These are phyloP conservation scores for Morpho achilles DNA, from an alignment of 2,888 invertebrate genomes.

Conservation along the genomic window DNA sequence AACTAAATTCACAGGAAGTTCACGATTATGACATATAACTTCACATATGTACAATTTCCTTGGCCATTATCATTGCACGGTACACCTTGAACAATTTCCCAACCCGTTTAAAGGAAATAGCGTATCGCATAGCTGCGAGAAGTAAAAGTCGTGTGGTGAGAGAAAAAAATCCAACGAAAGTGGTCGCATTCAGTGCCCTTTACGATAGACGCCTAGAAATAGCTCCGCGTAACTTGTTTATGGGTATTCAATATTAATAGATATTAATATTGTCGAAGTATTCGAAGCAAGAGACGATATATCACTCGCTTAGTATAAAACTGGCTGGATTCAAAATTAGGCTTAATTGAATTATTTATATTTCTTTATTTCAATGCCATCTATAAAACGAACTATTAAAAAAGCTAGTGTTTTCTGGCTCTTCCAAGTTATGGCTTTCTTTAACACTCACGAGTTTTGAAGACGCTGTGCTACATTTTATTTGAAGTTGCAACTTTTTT, in stretches of 20 bases:
- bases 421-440: no score
- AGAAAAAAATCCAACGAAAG: slow-evolving; percentile 21
- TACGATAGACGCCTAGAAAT: slow-evolving; percentile 6
- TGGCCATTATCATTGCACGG: slow-evolving; percentile 4
- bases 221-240: slow-evolving; percentile 3
- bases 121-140: slow-evolving; percentile 13
- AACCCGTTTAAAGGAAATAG: slow-evolving; percentile 17
- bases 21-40: not conserved
- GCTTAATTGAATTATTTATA: no score
- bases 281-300: no score
- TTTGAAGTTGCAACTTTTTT: no score
- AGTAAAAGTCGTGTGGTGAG: slow-evolving; percentile 25
- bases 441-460: no score
- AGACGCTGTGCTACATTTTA: no score
- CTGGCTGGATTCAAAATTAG: no score
- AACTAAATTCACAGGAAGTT: not conserved
- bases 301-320: no score
- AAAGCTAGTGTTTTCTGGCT: no score
- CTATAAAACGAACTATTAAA: no score
- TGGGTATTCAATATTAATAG: not conserved
- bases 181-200: slow-evolving; percentile 20
- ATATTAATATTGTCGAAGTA: no score
- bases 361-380: no score
- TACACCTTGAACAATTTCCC: slow-evolving; percentile 5
- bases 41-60: slow-evolving; percentile 3